phyloP scores from a whole-genome alignment of 2,113 vertebrate genomes.

The Caretta caretta region DNA sequence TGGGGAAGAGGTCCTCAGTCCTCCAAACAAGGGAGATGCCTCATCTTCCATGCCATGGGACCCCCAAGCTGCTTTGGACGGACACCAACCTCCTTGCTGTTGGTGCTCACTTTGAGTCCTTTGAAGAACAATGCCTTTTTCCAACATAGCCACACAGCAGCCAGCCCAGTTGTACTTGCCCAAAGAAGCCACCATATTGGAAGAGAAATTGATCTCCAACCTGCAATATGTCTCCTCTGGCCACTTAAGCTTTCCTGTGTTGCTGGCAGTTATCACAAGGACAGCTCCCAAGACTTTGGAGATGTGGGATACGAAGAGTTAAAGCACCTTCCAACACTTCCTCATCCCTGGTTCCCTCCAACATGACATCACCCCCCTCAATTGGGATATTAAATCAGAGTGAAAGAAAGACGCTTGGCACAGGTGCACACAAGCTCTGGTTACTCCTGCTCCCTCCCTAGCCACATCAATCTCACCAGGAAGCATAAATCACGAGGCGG shows the following conservation, averaged over 20 bases:
- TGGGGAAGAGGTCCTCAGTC: not conserved
- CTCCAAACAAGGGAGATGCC: not conserved
- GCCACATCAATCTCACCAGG: not conserved
- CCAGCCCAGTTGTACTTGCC: not conserved
- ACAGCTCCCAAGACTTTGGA: not conserved
- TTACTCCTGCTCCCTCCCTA: not conserved
- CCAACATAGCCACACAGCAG: not conserved
- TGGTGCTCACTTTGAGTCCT: not conserved
- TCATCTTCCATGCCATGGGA: not conserved
- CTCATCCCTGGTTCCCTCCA: conserved; percentile 77
- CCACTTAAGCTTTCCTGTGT: not conserved
- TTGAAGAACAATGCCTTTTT: not conserved
- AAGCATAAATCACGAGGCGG: not conserved
- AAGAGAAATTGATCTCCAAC: not conserved
- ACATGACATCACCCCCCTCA: conserved; percentile 92
- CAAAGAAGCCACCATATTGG: not conserved
- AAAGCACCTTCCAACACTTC: conserved; percentile 60
- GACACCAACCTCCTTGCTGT: not conserved
- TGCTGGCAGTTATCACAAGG: not conserved
- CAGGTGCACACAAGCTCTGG: conserved; percentile 79
- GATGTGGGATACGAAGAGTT: conserved; percentile 6
- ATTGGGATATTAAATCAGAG: conserved; percentile 88
- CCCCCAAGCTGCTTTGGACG: not conserved
- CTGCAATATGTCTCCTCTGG: not conserved
- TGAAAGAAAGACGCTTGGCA: conserved; percentile 83